These are phyloP conservation scores for Amblyteles armatorius DNA, from an alignment of 2,888 invertebrate species.

Conservation along the genomic window DNA sequence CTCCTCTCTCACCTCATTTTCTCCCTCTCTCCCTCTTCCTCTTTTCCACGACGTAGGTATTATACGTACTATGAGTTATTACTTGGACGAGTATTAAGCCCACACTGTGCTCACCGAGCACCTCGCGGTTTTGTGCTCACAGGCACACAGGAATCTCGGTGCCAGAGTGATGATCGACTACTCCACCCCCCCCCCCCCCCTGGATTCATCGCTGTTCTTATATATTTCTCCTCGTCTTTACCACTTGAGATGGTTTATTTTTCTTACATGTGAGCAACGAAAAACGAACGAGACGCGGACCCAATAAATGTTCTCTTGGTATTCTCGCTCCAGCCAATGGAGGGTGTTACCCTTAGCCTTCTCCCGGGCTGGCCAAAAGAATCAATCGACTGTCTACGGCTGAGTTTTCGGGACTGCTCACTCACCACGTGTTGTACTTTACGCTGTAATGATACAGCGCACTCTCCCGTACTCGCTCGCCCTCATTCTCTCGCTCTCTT, in stretches of 20 bases:
- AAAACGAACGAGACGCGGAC: background rate
- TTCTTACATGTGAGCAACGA: conserved; percentile 1
- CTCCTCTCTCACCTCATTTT: conserved; percentile 43
- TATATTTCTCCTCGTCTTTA: conserved; percentile 17
- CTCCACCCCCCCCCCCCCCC: background rate
- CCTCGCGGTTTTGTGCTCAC: conserved; percentile 45
- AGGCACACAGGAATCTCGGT: conserved; percentile 26
- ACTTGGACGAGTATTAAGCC: conserved; percentile 62
- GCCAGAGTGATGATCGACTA: conserved; percentile 38
- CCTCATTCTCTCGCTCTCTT: conserved; percentile 21
- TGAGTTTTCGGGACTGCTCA: conserved; percentile 30
- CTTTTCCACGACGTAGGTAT: conserved; percentile 51
- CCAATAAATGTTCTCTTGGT: background rate
- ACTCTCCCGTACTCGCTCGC: background rate
- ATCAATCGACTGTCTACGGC: conserved; percentile 36
- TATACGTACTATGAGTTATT: conserved; percentile 64
- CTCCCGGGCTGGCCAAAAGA: background rate
- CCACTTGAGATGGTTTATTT: conserved; percentile 15
- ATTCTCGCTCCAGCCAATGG: background rate
- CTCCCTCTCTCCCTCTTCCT: conserved; percentile 22
- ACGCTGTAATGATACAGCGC: background rate
- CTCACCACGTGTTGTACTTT: conserved; percentile 32
- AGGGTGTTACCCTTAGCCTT: background rate
- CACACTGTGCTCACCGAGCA: conserved; percentile 48
- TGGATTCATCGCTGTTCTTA: background rate